Evolutionary conservation across 2,888 invertebrate genomes (phyloP).

Genomic region (Mesorhabditis belari): DNA sequence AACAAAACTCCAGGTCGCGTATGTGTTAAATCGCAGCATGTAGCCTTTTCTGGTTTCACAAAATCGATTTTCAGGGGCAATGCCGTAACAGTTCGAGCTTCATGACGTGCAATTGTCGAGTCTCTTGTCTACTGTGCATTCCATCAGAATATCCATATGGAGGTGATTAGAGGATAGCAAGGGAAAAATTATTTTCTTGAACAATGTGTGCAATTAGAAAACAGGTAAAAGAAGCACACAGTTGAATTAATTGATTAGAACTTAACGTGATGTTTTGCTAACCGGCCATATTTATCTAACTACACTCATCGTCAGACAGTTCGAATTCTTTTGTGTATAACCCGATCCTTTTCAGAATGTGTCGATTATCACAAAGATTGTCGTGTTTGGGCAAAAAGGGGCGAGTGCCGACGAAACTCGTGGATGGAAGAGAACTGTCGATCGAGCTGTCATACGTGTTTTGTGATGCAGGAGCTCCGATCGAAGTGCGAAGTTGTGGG

Average conservation of each 20-base stretch:
- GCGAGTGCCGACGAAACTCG: constrained; percentile 42
- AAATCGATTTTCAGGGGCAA: no score
- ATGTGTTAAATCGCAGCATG: no score
- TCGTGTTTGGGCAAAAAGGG: constrained; percentile 33
- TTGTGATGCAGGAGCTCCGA: constrained; percentile 21
- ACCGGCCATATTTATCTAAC: no score
- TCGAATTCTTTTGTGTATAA: not conserved
- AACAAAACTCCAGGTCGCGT: no score
- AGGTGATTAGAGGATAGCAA: no score
- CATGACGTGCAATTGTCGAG: constrained; percentile 51
- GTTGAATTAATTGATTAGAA: no score
- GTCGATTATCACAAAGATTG: constrained; percentile 36
- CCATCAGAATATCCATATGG: constrained; percentile 46
- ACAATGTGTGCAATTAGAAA: no score
- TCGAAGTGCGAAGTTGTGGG: constrained; percentile 16
- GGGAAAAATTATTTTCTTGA: no score
- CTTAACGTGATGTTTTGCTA: no score
- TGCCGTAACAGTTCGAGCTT: constrained; percentile 33
- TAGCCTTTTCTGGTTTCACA: no score
- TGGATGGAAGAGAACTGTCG: constrained; percentile 49
- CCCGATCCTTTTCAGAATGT: constrained; percentile 18
- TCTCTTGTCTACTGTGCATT: constrained; percentile 47
- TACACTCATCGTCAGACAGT: no score
- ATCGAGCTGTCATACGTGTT: constrained; percentile 23
- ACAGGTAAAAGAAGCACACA: no score